Percentiles rank a stretch among this genome's conserved stretches.
Conservation (phyloP, 2,113 vertebrate species). For the Nothocercus nigrocapillus region DNA sequence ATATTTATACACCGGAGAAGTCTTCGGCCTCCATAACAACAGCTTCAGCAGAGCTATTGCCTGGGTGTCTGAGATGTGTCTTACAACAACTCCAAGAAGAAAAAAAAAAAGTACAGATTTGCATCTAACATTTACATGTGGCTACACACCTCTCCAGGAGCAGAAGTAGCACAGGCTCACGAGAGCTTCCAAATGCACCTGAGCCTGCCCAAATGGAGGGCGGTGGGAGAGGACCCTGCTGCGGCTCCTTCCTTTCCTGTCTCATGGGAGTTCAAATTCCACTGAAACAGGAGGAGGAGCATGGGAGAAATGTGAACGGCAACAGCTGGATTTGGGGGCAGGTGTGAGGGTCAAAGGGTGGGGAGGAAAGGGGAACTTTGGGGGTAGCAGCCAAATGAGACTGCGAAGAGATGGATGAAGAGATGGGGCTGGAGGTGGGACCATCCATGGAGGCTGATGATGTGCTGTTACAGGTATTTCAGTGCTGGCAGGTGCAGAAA, state of each 20-base stretch:
- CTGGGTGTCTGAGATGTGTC: accelerated
- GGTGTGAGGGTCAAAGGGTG: neutral
- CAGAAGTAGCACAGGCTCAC: too few relatives aligned
- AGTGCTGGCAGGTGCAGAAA: neutral
- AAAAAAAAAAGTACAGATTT: too few relatives aligned
- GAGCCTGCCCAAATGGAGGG: too few relatives aligned
- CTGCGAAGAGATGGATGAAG: neutral
- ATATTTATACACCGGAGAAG: neutral
- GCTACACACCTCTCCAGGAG: neutral
- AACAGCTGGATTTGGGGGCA: neutral
- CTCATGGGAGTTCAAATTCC: neutral
- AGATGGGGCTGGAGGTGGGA: neutral
- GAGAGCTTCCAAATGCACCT: accelerated
- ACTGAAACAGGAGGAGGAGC: neutral
- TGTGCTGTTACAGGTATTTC: neutral
- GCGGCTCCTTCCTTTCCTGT: neutral
- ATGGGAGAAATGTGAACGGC: neutral
- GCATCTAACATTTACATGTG: accelerated
- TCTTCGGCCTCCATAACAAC: neutral
- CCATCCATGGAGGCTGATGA: too few relatives aligned
- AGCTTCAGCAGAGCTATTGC: neutral
- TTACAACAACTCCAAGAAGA: neutral
- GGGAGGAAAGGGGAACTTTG: neutral
- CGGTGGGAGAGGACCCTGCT: neutral
- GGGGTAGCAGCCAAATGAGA: neutral